phyloP scores from a whole-genome alignment of 2,797 vertebrate genomes.

The Euthynnus affinis region DNA sequence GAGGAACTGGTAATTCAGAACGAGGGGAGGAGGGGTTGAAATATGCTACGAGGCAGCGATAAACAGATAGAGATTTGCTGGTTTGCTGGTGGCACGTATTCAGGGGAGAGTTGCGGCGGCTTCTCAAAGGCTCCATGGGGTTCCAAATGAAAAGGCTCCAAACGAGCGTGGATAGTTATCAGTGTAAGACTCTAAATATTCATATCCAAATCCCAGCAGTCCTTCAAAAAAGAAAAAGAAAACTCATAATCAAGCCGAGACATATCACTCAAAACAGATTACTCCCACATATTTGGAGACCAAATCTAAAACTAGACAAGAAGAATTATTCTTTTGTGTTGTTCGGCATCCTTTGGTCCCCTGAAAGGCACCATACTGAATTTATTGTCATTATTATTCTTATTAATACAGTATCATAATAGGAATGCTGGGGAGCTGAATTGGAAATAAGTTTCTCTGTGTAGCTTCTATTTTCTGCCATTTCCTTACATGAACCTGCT shows the following conservation, averaged over 20 bases:
- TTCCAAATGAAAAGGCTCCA: constrained; percentile 71
- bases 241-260: constrained; percentile 69
- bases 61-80: constrained; percentile 63
- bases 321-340: constrained; percentile 40
- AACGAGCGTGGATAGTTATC: constrained; percentile 71
- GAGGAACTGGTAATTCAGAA: constrained; percentile 20
- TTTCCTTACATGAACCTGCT: not conserved
- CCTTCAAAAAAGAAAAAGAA: constrained; percentile 62
- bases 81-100: constrained; percentile 67
- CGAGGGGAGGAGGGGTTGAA: constrained; percentile 3
- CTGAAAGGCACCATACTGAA: constrained; percentile 52
- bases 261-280: constrained; percentile 74
- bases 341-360: constrained; percentile 30
- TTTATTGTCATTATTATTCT: constrained; percentile 12
- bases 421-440: constrained; percentile 22
- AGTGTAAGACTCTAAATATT: constrained; percentile 73
- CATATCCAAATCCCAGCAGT: constrained; percentile 71
- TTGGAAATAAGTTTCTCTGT: not conserved
- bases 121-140: constrained; percentile 66
- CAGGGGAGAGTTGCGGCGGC: constrained; percentile 58
- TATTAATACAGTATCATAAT: not conserved
- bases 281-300: constrained; percentile 61
- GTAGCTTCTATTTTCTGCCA: constrained; percentile 13
- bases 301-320: constrained; percentile 41
- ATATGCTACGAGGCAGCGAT: constrained; percentile 48